Conservation (phyloP, 2,113 vertebrate species). For the Percina caprodes region DNA sequence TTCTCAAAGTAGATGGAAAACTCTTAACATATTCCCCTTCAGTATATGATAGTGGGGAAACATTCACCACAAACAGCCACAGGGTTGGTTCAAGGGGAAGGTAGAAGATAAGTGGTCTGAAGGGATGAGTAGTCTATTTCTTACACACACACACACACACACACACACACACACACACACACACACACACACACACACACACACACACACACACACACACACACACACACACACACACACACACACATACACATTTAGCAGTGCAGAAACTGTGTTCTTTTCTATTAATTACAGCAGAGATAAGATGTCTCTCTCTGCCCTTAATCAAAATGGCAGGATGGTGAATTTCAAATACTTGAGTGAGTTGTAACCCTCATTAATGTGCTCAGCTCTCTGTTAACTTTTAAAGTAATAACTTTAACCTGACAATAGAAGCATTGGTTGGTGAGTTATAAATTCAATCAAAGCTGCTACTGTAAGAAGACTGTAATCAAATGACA, state of each 20-base stretch:
- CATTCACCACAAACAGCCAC: slow-evolving; percentile 23
- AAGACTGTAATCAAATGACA: not conserved
- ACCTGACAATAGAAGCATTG: not conserved
- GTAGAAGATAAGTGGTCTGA: slow-evolving; percentile 28
- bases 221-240: slow-evolving; percentile 10
- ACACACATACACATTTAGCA: slow-evolving; percentile 3
- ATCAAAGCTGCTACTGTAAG: not conserved
- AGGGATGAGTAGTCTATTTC: slow-evolving; percentile 23
- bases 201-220: slow-evolving; percentile 3
- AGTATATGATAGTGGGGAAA: not conserved
- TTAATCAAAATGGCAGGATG: slow-evolving; percentile 58
- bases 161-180: not conserved
- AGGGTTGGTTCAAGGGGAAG: slow-evolving; percentile 16
- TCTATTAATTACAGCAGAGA: slow-evolving; percentile 49
- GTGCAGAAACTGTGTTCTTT: slow-evolving; percentile 40
- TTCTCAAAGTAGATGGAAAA: not conserved
- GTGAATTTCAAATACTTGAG: slow-evolving; percentile 42
- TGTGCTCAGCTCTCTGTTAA: slow-evolving; percentile 18
- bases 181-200: not conserved
- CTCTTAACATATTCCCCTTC: slow-evolving; percentile 16
- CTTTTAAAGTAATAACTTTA: slow-evolving; percentile 51
- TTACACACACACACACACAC: slow-evolving; percentile 7
- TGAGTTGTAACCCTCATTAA: slow-evolving; percentile 27
- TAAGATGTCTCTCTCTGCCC: slow-evolving; percentile 40
- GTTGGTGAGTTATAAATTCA: slow-evolving; percentile 11